Conservation (phyloP, 1,140 invertebrate genomes). For the Melipona quadrifasciata region DNA sequence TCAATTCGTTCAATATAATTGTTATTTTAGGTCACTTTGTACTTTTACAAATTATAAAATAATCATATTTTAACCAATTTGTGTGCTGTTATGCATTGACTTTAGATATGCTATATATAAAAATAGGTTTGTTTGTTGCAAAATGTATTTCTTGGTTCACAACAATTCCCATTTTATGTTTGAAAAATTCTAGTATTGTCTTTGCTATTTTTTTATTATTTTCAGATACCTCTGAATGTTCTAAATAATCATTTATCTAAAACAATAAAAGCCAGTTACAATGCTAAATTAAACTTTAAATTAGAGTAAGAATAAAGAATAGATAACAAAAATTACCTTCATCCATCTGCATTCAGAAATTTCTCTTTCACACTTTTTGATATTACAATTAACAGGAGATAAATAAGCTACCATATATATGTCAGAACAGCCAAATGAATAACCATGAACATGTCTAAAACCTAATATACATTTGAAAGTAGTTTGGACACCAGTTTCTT, state of each 20-base stretch:
- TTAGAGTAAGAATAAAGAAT: background rate
- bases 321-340: slow-evolving; percentile 78
- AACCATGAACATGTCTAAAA: slow-evolving; percentile 88
- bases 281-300: background rate
- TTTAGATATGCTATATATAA: slow-evolving; percentile 66
- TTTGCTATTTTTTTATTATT: slow-evolving; percentile 87
- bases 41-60: background rate
- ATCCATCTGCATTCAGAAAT: slow-evolving; percentile 92
- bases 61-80: slow-evolving; percentile 14
- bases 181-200: slow-evolving; percentile 85
- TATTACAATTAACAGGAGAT: slow-evolving; percentile 85
- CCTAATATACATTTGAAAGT: slow-evolving; percentile 89
- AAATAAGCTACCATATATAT: slow-evolving; percentile 91
- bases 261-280: slow-evolving; percentile 62
- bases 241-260: slow-evolving; percentile 87
- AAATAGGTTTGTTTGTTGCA: slow-evolving; percentile 73
- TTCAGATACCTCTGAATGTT: slow-evolving; percentile 88
- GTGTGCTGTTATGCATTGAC: slow-evolving; percentile 9
- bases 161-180: slow-evolving; percentile 83
- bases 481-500: slow-evolving; percentile 93
- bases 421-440: slow-evolving; percentile 91
- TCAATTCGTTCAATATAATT: background rate
- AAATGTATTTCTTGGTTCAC: slow-evolving; percentile 70
- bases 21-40: background rate
- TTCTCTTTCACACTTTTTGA: slow-evolving; percentile 88